Evolutionary conservation across 2,888 invertebrate genomes (phyloP).

Genomic region (Stenodema calcarata): DNA sequence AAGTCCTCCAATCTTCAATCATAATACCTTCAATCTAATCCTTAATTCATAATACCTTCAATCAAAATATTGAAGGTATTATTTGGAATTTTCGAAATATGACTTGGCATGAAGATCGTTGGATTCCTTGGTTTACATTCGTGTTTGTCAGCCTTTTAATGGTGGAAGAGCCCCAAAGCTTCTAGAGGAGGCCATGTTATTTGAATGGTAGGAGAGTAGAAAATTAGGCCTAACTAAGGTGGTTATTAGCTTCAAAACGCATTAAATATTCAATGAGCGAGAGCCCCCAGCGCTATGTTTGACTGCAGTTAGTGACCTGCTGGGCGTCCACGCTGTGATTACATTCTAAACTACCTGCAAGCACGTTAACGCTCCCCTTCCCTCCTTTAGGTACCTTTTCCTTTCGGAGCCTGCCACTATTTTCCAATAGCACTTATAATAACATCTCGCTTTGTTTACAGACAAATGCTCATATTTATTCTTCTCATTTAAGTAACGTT

Average conservation of each 20-base stretch:
- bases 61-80: too few relatives aligned
- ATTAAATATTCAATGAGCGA: constrained; percentile 40
- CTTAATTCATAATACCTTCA: too few relatives aligned
- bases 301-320: constrained; percentile 21
- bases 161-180: neutral
- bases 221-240: constrained; percentile 32
- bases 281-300: neutral
- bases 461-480: too few relatives aligned
- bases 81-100: too few relatives aligned
- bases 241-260: constrained; percentile 32
- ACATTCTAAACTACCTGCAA: neutral
- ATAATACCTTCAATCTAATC: too few relatives aligned
- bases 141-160: neutral
- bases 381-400: neutral
- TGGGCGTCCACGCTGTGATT: constrained; percentile 1
- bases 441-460: too few relatives aligned
- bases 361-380: neutral
- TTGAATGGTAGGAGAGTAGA: constrained; percentile 21
- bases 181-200: constrained; percentile 13
- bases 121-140: neutral
- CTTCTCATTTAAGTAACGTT: too few relatives aligned
- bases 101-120: too few relatives aligned
- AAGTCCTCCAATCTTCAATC: too few relatives aligned
- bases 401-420: too few relatives aligned
- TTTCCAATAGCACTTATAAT: too few relatives aligned